Evolutionary conservation across 2,888 invertebrate genomes (phyloP).

Genomic region (Copidosoma aretas): DNA sequence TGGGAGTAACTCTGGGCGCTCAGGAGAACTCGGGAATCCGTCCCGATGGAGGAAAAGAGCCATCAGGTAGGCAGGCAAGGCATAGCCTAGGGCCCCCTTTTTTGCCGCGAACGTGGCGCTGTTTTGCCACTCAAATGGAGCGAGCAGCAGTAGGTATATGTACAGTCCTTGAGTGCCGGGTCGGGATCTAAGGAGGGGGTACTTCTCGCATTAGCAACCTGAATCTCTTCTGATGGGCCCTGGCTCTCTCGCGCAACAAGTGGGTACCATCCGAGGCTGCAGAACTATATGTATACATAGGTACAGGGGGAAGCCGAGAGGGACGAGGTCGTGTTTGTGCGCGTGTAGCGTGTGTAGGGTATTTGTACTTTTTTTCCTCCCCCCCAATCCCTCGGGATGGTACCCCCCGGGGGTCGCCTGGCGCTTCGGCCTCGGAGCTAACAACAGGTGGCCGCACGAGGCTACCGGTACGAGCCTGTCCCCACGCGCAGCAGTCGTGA

Average conservation of each 20-base stretch:
- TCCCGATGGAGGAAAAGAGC: too few relatives aligned
- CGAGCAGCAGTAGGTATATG: too few relatives aligned
- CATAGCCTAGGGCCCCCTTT: background rate
- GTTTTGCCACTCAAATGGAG: conserved; percentile 18
- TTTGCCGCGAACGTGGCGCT: background rate
- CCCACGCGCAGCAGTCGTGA: too few relatives aligned
- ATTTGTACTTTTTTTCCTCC: background rate
- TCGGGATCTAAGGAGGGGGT: too few relatives aligned
- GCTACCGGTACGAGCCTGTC: conserved; percentile 7
- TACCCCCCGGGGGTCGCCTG: background rate
- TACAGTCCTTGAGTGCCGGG: conserved; percentile 21
- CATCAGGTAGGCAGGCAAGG: too few relatives aligned
- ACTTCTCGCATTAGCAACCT: too few relatives aligned
- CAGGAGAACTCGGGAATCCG: background rate
- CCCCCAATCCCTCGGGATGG: background rate
- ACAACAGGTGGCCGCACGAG: conserved; percentile 3
- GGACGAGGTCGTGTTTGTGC: background rate
- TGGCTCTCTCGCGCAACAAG: too few relatives aligned
- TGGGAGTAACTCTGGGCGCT: conserved; percentile 26
- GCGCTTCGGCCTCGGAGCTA: background rate
- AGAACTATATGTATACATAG: too few relatives aligned
- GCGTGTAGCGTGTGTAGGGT: background rate
- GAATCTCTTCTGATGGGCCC: too few relatives aligned
- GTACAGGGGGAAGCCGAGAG: too few relatives aligned
- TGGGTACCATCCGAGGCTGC: too few relatives aligned